Evolutionary conservation across 2,797 vertebrate species (phyloP), one percentile per base, ranked within the genome.

Genomic region (Coracias cyanogaster): DNA sequence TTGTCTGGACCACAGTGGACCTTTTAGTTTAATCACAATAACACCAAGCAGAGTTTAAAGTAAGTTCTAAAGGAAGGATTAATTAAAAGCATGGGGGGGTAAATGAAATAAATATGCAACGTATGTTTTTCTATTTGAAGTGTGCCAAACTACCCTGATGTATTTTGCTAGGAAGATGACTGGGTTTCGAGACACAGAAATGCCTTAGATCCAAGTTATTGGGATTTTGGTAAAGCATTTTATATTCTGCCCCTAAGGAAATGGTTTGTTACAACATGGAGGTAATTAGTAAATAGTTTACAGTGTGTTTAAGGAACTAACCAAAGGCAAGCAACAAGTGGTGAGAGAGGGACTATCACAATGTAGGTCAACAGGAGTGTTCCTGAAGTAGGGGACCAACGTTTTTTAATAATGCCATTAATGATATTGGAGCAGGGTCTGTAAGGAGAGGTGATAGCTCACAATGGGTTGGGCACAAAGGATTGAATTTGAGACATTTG

Each of bases 1-100:
- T 93, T 95, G 79, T 48, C 65, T 83, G 92, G 88, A 86, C 82
- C 74, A 83, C 86, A 74, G 72, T 0, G 11, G 89, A 72, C 49
- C 65, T 94, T 91, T 96, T 94, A 86, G 72, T 51, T 91, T 92
- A 65, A 89, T 92, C 49, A 62, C 85, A 86, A 85, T 85, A 91
- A 83, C 84, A 92, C 22, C 45, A 86, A 92, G 52, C 19, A 78
- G 69, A 85, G 37, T 76, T 96, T 92, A 78, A 96, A 87, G 52
- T 55, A 82, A 87, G 21, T 92, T 95, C 49, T 83, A 37, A 93
- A 86, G 64, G 43, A 89, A 87, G 66, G 52, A 72, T 85, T 93
- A 93, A 91, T 96, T 74, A 95, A 93, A 93, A 43, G 39, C 71
- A 69, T 2, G 0, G 24, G 16, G 12, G 22, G 37, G 26, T n/a